phyloP scores from a whole-genome alignment of 1,140 invertebrate genomes.

The Gerris buenoi region DNA sequence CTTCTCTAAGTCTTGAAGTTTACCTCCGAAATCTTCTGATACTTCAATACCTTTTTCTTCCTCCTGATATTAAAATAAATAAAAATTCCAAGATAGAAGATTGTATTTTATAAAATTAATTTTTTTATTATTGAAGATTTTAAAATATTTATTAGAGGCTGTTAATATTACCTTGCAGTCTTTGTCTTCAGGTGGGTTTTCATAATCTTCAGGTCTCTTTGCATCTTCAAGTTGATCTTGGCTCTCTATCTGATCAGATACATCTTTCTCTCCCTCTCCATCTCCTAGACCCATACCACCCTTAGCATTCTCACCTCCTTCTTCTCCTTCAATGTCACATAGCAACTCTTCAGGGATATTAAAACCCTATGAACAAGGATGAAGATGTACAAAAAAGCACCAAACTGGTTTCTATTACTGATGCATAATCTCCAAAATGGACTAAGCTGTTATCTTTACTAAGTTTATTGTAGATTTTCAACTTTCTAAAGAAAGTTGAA shows the following conservation, averaged over 20 bases:
- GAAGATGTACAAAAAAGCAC: too few relatives aligned
- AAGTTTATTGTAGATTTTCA: too few relatives aligned
- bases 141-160: too few relatives aligned
- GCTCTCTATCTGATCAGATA: constrained; percentile 81
- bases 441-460: neutral
- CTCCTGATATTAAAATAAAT: constrained; percentile 34
- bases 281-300: constrained; percentile 77
- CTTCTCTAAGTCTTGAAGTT: constrained; percentile 65
- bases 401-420: constrained; percentile 9
- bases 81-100: neutral
- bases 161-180: constrained; percentile 45
- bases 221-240: constrained; percentile 91
- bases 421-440: too few relatives aligned
- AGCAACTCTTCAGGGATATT: constrained; percentile 72
- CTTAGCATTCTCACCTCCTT: constrained; percentile 35
- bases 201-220: constrained; percentile 55
- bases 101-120: too few relatives aligned
- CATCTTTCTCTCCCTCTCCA: constrained; percentile 84
- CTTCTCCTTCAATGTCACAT: constrained; percentile 43
- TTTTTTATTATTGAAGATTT: too few relatives aligned
- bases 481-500: too few relatives aligned
- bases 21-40: constrained; percentile 80
- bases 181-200: constrained; percentile 47
- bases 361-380: constrained; percentile 52
- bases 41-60: constrained; percentile 90